Conservation (phyloP, 1,140 invertebrate species). For the Palaemon carinicauda region DNA sequence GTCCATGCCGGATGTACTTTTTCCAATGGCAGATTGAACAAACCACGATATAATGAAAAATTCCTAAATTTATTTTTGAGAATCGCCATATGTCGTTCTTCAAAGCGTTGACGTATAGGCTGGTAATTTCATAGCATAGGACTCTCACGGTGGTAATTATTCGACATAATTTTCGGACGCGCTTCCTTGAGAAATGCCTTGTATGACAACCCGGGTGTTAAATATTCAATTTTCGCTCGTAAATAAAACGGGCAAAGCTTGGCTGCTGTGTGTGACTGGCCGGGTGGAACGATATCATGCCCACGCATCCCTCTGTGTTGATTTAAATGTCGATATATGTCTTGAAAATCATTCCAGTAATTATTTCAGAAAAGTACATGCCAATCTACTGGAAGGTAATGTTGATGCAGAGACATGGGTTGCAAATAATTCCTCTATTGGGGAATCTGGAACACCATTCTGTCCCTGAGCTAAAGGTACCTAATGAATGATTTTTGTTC, state of each 20-base stretch:
- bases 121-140: constrained; percentile 22
- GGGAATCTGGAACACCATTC: too few relatives aligned
- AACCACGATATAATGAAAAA: neutral
- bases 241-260: constrained; percentile 43
- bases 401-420: too few relatives aligned
- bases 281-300: constrained; percentile 34
- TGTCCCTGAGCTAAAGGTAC: too few relatives aligned
- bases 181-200: constrained; percentile 54
- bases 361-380: neutral
- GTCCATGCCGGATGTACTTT: neutral
- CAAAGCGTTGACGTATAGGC: constrained; percentile 16
- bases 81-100: neutral
- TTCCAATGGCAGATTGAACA: neutral
- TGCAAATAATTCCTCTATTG: too few relatives aligned
- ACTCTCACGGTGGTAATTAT: constrained; percentile 39
- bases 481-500: neutral
- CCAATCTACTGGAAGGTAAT: too few relatives aligned
- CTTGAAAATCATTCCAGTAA: too few relatives aligned
- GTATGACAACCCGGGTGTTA: constrained; percentile 53
- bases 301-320: neutral
- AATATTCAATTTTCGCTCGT: constrained; percentile 53
- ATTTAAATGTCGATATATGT: constrained; percentile 16
- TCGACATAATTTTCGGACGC: constrained; percentile 53
- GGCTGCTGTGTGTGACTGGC: constrained; percentile 41
- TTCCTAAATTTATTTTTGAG: neutral